Conservation (phyloP, 2,113 vertebrate genomes). For the Corvus moneduloides region DNA sequence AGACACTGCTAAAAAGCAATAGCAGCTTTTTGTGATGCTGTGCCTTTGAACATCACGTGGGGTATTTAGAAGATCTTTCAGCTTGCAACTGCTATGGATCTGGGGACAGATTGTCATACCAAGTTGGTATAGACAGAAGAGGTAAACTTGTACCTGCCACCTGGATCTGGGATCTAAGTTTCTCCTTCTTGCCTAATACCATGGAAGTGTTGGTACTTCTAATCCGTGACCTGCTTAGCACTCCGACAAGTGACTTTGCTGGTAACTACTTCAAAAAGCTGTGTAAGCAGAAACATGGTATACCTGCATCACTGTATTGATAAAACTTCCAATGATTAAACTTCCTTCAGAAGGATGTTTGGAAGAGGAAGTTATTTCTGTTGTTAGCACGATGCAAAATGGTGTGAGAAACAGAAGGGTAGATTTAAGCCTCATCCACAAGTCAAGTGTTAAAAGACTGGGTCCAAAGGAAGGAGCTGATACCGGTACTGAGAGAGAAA, state of each 20-base stretch:
- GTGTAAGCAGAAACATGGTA: neutral
- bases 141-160: neutral
- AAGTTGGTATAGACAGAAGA: neutral
- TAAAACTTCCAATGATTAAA: neutral
- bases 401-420: neutral
- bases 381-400: neutral
- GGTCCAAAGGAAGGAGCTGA: neutral
- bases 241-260: neutral
- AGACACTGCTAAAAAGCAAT: neutral
- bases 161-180: neutral
- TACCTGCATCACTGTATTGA: neutral
- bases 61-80: neutral
- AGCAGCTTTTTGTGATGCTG: neutral
- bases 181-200: neutral
- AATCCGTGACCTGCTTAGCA: neutral
- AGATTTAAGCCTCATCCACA: neutral
- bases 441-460: neutral
- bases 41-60: neutral
- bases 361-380: neutral
- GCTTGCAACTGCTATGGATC: neutral
- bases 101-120: neutral
- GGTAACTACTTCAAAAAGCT: neutral
- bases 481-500: neutral
- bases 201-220: neutral
- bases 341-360: neutral